A percentile compares a stretch with the other conserved stretches of the same genome.
Evolutionary conservation across 1,140 invertebrate genomes (phyloP).

Genomic region (Drosophila tristis): DNA sequence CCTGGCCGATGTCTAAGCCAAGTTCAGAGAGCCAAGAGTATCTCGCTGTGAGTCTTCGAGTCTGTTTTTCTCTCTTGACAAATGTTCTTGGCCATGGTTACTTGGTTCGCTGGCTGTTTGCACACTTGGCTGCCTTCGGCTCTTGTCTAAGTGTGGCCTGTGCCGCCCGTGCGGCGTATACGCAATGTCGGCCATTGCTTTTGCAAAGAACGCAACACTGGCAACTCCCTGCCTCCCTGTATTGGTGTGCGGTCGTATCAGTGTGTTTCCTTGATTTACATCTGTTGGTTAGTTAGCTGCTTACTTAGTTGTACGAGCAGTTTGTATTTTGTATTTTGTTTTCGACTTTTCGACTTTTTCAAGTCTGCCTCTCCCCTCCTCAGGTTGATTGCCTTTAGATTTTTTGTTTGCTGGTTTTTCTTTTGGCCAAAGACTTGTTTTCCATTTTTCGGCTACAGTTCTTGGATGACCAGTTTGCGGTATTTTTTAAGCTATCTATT

Average conservation of each 20-base stretch:
- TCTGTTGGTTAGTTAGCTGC: constrained; percentile 50
- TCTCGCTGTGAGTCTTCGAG: too few relatives aligned
- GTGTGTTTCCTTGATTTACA: constrained; percentile 79
- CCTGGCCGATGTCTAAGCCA: constrained; percentile 48
- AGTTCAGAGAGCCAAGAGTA: constrained; percentile 54
- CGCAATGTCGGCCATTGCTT: constrained; percentile 68
- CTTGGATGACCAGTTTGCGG: constrained; percentile 79
- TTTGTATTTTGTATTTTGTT: constrained; percentile 12
- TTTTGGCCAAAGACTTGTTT: constrained; percentile 72
- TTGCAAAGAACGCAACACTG: constrained; percentile 56
- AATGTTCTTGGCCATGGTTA: constrained; percentile 78
- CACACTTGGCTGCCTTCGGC: constrained; percentile 68
- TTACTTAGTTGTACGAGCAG: constrained; percentile 14
- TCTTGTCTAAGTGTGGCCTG: constrained; percentile 14
- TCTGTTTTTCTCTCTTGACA: constrained; percentile 22
- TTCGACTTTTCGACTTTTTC: constrained; percentile 35
- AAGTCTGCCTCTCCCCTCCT: constrained; percentile 49
- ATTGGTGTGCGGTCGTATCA: constrained; percentile 13
- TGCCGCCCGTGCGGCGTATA: constrained; percentile 62
- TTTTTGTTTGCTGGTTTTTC: constrained; percentile 43
- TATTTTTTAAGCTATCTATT: constrained; percentile 45
- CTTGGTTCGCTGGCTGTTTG: constrained; percentile 51
- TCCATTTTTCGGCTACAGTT: constrained; percentile 59
- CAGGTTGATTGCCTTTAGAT: constrained; percentile 47
- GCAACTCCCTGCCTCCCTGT: constrained; percentile 1